These are phyloP conservation scores for Ptycholaimellus sp. DNA, from an alignment of 2,888 invertebrate genomes.

Conservation along the genomic window DNA sequence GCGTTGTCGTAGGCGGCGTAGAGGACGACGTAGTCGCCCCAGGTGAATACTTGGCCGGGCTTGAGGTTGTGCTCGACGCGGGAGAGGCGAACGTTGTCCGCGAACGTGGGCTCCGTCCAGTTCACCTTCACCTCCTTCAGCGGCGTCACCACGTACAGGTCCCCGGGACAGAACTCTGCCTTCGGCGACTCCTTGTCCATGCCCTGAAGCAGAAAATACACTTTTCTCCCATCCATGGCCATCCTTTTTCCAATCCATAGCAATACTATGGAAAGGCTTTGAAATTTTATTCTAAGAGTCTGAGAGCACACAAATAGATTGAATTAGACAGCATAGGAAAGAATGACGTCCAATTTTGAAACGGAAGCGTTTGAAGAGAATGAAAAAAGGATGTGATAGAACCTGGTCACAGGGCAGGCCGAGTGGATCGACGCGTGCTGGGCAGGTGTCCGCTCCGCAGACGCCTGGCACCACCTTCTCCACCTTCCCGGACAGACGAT, in stretches of 20 bases:
- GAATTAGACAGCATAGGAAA: too few species aligned
- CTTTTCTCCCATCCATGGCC: too few species aligned
- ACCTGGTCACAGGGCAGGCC: slow-evolving; percentile 37
- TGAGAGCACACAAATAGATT: too few species aligned
- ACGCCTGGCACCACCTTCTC: slow-evolving; percentile 42
- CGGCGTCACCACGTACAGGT: slow-evolving; percentile 72
- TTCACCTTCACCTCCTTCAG: slow-evolving; percentile 18
- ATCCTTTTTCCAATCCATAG: too few species aligned
- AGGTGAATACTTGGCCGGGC: slow-evolving; percentile 21
- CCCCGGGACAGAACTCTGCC: slow-evolving; percentile 69
- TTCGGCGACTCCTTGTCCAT: too few species aligned
- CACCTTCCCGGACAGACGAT: slow-evolving; percentile 35
- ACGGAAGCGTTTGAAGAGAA: not conserved
- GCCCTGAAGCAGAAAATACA: too few species aligned
- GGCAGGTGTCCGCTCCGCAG: slow-evolving; percentile 62
- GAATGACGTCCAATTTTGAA: too few species aligned
- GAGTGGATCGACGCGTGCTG: too few species aligned
- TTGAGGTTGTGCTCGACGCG: slow-evolving; percentile 20
- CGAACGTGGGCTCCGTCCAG: slow-evolving; percentile 20
- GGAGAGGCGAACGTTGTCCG: slow-evolving; percentile 9
- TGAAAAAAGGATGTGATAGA: not conserved
- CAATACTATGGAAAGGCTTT: too few species aligned
- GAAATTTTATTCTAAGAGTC: too few species aligned
- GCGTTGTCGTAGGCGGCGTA: slow-evolving; percentile 23
- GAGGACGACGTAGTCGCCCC: slow-evolving; percentile 20